These are phyloP conservation scores for Hipposideros larvatus DNA, from an alignment of 2,797 vertebrate species.

Conservation along the genomic window DNA sequence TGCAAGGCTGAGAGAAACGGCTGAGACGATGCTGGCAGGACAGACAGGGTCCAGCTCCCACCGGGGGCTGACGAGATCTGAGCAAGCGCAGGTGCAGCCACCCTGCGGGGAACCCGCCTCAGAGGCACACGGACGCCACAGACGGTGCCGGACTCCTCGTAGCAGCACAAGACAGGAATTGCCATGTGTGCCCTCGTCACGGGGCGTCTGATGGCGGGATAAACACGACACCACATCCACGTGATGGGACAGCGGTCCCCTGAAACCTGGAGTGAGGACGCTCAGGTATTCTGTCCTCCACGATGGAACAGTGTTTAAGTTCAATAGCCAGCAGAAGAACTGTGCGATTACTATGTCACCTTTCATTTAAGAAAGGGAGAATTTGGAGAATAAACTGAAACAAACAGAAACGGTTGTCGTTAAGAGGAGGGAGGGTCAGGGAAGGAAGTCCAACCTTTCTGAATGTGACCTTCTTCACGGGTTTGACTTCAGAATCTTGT, in stretches of 20 bases:
- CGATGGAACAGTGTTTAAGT: no score
- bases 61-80: not conserved
- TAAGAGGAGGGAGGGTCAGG: not conserved
- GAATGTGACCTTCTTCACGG: not conserved
- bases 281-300: no score
- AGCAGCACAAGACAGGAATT: not conserved
- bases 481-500: not conserved
- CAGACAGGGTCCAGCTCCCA: not conserved
- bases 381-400: not conserved
- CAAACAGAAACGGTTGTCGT: accelerated
- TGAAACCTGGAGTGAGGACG: not conserved
- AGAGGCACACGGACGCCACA: not conserved
- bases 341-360: not conserved
- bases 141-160: not conserved
- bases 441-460: not conserved
- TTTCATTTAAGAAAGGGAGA: not conserved
- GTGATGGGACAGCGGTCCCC: not conserved
- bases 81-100: not conserved
- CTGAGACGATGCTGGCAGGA: not conserved
- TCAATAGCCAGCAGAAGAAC: not conserved
- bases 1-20: no score
- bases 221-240: not conserved
- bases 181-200: not conserved
- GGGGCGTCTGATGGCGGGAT: not conserved
- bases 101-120: not conserved